phyloP scores from a whole-genome alignment of 92 coral and sea anemone species.

The Phenganax subtilis region DNA sequence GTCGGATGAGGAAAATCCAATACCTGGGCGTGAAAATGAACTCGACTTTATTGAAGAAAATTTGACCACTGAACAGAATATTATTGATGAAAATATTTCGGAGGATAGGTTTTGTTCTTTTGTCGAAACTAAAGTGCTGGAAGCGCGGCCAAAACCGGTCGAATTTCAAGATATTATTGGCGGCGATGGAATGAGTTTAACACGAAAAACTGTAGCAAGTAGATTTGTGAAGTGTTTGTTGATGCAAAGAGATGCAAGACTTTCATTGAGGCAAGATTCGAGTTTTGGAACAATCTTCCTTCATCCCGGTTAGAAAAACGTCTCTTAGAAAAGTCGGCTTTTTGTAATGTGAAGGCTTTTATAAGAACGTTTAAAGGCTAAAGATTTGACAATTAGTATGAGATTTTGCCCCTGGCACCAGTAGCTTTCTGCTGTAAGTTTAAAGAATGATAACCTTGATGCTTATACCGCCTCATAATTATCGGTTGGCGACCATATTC shows the following conservation, averaged over 20 bases:
- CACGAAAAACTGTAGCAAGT: constrained; percentile 23
- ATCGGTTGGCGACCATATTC: background rate
- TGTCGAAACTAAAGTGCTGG: constrained; percentile 13
- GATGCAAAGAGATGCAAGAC: constrained; percentile 38
- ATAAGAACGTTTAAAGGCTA: background rate
- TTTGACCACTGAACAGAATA: background rate
- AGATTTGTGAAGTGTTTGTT: constrained; percentile 29
- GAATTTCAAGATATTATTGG: background rate
- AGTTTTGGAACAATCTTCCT: constrained; percentile 1
- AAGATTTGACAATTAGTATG: background rate
- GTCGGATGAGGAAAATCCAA: constrained; percentile 26
- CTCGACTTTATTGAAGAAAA: background rate
- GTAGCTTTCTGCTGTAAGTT: too few species aligned
- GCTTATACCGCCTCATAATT: background rate
- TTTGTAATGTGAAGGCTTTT: background rate
- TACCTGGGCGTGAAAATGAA: background rate
- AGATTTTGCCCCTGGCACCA: background rate
- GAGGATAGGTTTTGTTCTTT: constrained; percentile 14
- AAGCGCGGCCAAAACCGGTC: constrained; percentile 3
- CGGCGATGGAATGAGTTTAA: background rate
- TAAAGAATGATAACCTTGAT: background rate
- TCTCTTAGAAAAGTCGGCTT: background rate
- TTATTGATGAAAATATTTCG: constrained; percentile 27
- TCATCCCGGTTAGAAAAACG: constrained; percentile 11
- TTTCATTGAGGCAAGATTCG: background rate